Base-by-base conservation (phyloP, 92 coral and sea anemone genomes). In the Epizoanthus fatuus region DNA sequence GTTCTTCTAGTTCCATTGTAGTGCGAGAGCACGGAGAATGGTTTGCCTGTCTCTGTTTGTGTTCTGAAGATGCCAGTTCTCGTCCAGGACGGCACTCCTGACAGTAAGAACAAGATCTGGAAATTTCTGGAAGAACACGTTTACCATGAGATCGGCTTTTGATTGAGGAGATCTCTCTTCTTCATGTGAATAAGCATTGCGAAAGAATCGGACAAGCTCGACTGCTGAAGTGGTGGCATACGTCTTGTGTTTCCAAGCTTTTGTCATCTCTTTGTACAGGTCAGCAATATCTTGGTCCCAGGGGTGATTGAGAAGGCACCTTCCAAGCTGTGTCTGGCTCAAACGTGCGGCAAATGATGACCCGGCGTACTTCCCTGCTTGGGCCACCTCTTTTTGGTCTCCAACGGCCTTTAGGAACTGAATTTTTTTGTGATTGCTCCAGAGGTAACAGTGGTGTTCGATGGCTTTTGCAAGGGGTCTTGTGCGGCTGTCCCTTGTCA, bases 51-150 rank as follows among this genome's bases (percentile, higher is more conserved):
- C 80, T 62, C 91, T 85, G 20, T 78, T 77, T 37, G 47, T 37
- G 8, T 76, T 67, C 7, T 29, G 63, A 1, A 60, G 57, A 22
- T 40, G 12, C 87, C 86, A 82, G 7, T 81, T 67, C 74, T 67
- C 56, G 16, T 75, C 17, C 15, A 73, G 85, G 45, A 89, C 91
- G 10, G 66, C 88, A 11, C 32, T 74, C 71, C 79, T 82, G 19
- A 89, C 93, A 20, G 80, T 81, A 54, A 92, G 86, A 39, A 89
- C 85, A 75, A 92, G 90, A 38, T 88, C 87, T 66, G 91, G 95
- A 57, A 81, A 82, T 53, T 51, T 16, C 17, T 44, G 8, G 65
- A 82, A 69, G 80, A 86, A 81, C 32, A 55, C n/a, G 47, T 86
- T 79, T 25, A 52, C 55, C 62, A 69, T 74, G 3, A 92, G 86